Evolutionary conservation across 2,888 invertebrate genomes (phyloP), one percentile per base, ranked within the genome.

Genomic region (Andrena bucephala): DNA sequence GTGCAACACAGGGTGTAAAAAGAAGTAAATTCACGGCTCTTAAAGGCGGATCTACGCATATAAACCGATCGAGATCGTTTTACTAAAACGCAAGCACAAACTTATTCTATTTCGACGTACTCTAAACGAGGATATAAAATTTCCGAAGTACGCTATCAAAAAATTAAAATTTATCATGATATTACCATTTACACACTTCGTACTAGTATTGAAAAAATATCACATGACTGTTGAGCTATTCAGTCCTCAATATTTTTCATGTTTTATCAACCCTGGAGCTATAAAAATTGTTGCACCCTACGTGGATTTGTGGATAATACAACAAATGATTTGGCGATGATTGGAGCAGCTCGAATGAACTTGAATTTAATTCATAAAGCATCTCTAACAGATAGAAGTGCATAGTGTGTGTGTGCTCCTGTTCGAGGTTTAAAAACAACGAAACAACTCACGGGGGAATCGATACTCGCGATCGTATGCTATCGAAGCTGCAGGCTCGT

Each of bases 401-500:
- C 13, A 33, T 7, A 8, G 10, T 1, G 52, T 10, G 33, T 1
- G 16, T 52, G 52, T 20, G 20, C 16, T 16, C 42, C 42, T 24
- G 65, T 71, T 66, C 8, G 50, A 27, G 63, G 59, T 52, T 73
- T 66, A 27, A 69, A 81, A 83, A 78, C 59, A 78, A 48, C 67
- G 59, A 70, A 83, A 63, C 73, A 73, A 68, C 54, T 67, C 62
- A 16, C 36, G 24, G 2, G 29, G 48, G 20, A 79, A 79, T 77
- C 68, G 57, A 84, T 81, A 78, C 68, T 8, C 48, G 74, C 65
- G 71, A 73, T 74, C 73, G 73, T 72, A 57, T 50, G 42, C 71
- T 72, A 84, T 81, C 83, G 54, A 83, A 80, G 59, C 73, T 42
- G n/a, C 69, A 24, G 60, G 67, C 65, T 29, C 73, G 83, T 75